These are phyloP conservation scores for Drosophila neotestacea DNA, from an alignment of 2,888 invertebrate species.

Conservation along the genomic window DNA sequence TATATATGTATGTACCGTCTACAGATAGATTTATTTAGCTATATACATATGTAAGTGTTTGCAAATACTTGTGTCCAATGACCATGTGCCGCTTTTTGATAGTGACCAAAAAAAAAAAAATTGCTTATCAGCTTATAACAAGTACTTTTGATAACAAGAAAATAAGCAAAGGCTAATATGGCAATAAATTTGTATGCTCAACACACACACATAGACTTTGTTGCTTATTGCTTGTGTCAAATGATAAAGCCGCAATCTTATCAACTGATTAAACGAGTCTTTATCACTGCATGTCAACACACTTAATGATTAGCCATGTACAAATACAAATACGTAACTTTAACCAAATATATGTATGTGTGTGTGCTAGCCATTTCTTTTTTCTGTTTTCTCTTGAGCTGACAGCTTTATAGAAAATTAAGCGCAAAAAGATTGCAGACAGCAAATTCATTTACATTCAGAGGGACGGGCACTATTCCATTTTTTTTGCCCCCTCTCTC, in stretches of 20 bases:
- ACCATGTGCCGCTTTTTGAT: constrained; percentile 45
- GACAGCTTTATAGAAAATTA: constrained; percentile 57
- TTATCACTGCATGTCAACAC: constrained; percentile 46
- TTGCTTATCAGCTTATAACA: constrained; percentile 47
- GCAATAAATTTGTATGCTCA: constrained; percentile 41
- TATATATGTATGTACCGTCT: neutral
- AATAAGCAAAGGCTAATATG: constrained; percentile 41
- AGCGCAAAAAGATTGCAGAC: constrained; percentile 59
- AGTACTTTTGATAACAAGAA: constrained; percentile 35
- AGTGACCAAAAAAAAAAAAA: constrained; percentile 2
- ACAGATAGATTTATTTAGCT: too few relatives aligned
- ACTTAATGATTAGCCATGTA: constrained; percentile 40
- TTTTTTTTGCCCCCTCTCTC: neutral
- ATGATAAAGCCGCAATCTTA: constrained; percentile 64
- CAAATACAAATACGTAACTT: constrained; percentile 12
- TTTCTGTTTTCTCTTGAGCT: constrained; percentile 23
- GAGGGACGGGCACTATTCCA: neutral
- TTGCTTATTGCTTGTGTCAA: neutral
- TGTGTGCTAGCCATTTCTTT: neutral
- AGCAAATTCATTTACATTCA: constrained; percentile 51
- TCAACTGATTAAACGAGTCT: constrained; percentile 55
- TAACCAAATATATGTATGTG: constrained; percentile 5
- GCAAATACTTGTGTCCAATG: constrained; percentile 21
- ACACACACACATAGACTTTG: too few relatives aligned
- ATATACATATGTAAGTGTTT: neutral